Conservation (phyloP, 2,888 invertebrate species). For the Strigamia crassipes region DNA sequence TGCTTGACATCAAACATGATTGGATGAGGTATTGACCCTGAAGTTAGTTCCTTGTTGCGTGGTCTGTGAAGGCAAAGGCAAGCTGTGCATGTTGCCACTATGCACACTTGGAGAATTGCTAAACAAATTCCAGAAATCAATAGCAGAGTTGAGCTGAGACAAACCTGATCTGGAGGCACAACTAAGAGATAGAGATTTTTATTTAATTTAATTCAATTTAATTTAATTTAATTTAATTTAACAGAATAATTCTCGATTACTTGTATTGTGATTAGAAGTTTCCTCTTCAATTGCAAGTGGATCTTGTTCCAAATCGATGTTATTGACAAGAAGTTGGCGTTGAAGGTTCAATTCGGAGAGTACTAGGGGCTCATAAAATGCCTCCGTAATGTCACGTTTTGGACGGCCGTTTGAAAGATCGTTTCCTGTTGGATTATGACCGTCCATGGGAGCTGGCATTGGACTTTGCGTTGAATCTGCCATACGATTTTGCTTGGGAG, state of each 20-base stretch:
- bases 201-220: not conserved
- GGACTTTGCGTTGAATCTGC: not conserved
- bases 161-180: slow-evolving; percentile 41
- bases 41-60: not conserved
- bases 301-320: not conserved
- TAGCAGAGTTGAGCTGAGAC: slow-evolving; percentile 44
- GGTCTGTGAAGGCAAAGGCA: slow-evolving; percentile 48
- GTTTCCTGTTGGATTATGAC: not conserved
- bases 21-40: not conserved
- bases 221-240: not conserved
- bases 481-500: not conserved
- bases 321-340: slow-evolving; percentile 3
- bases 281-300: not conserved
- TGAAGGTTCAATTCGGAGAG: not conserved
- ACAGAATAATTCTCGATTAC: not conserved
- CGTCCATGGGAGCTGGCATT: not conserved
- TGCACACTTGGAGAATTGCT: slow-evolving; percentile 49
- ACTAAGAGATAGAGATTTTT: not conserved
- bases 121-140: slow-evolving; percentile 43
- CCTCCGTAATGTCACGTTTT: not conserved
- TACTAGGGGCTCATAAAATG: not conserved
- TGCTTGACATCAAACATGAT: not conserved
- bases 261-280: slow-evolving; percentile 24
- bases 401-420: not conserved
- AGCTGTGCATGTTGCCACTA: slow-evolving; percentile 49